Evolutionary conservation across 2,797 vertebrate species (phyloP).

Genomic region (Lacerta bilineata): DNA sequence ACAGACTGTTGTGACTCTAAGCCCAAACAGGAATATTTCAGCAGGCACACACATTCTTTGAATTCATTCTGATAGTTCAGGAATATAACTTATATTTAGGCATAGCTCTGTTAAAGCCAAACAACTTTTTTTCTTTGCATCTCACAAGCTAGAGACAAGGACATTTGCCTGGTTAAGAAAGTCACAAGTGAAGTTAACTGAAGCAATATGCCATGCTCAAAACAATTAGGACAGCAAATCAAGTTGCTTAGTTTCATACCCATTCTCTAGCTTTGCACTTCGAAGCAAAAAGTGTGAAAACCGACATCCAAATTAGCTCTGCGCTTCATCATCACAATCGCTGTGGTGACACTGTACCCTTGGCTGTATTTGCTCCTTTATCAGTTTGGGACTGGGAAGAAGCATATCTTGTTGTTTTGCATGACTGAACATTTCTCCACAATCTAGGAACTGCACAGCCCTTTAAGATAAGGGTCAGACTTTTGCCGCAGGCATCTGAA

Average conservation of each 20-base stretch:
- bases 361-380: not conserved
- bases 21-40: slow-evolving; percentile 47
- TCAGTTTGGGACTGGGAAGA: not conserved
- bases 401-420: slow-evolving; percentile 11
- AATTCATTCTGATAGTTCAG: not conserved
- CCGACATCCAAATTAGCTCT: not conserved
- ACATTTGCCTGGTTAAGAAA: not conserved
- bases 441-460: not conserved
- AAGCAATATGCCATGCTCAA: slow-evolving; percentile 16
- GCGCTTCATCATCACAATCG: slow-evolving; percentile 1
- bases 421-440: not conserved
- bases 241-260: not conserved
- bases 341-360: not conserved
- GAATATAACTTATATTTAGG: too few relatives aligned
- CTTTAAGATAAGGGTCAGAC: not conserved
- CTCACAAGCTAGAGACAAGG: not conserved
- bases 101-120: not conserved
- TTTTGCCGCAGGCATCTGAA: not conserved
- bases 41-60: not conserved
- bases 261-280: not conserved
- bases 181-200: not conserved
- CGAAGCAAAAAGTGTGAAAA: not conserved
- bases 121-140: not conserved
- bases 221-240: slow-evolving; percentile 1
- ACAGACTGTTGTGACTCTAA: slow-evolving; percentile 33